These are phyloP conservation scores for Euleptes europaea DNA, from an alignment of 2,113 vertebrate species.

Conservation along the genomic window DNA sequence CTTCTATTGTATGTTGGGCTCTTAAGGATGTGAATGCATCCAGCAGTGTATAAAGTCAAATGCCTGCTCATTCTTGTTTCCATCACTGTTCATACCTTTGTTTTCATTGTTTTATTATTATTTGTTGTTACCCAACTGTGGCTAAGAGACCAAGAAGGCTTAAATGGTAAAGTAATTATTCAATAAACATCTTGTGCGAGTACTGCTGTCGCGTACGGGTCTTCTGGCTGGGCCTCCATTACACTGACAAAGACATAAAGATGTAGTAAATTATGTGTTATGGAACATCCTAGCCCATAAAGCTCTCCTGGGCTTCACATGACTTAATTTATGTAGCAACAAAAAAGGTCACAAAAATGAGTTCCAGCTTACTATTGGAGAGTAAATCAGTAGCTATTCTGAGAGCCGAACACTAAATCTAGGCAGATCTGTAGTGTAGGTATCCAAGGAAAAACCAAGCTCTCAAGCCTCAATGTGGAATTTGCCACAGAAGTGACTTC, in stretches of 20 bases:
- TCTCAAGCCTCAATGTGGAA: slow-evolving; percentile 44
- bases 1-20: no score
- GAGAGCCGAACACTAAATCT: slow-evolving; percentile 52
- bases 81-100: neutral
- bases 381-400: slow-evolving; percentile 55
- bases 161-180: neutral
- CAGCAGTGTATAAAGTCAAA: no score
- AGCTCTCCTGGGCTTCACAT: slow-evolving; percentile 55
- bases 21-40: no score
- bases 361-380: slow-evolving; percentile 39
- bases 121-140: neutral
- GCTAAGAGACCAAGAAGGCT: neutral
- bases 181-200: neutral
- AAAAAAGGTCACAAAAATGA: slow-evolving; percentile 58
- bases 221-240: neutral
- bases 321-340: slow-evolving; percentile 52
- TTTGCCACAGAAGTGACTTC: slow-evolving; percentile 57
- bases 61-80: neutral
- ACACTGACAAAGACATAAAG: slow-evolving; percentile 19
- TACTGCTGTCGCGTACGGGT: neutral
- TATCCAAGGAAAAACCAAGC: slow-evolving; percentile 8
- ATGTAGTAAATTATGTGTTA: slow-evolving; percentile 1
- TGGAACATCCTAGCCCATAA: slow-evolving; percentile 14
- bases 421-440: slow-evolving; percentile 41
- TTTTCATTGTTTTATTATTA: neutral